Conservation (phyloP, 2,113 vertebrate species). For the Gorsachius goisagi region DNA sequence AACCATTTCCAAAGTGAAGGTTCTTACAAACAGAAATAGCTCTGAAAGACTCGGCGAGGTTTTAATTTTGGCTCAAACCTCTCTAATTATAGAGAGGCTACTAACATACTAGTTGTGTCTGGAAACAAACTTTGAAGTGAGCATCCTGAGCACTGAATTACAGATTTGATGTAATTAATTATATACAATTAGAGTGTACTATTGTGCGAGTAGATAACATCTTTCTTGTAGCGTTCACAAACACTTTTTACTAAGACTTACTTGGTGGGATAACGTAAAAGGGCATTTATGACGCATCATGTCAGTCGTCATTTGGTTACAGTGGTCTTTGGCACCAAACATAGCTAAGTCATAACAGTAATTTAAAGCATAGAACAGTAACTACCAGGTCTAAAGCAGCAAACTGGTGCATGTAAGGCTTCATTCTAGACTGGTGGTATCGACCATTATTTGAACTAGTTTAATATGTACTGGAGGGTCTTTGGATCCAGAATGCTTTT, state of each 20-base stretch:
- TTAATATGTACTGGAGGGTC: background rate
- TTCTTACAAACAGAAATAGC: background rate
- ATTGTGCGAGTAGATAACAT: background rate
- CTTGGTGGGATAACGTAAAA: background rate
- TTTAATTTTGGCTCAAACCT: background rate
- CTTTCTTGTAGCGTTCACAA: background rate
- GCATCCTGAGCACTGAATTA: background rate
- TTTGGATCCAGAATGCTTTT: background rate
- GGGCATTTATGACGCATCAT: background rate
- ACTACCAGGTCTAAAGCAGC: background rate
- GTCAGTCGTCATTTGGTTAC: background rate
- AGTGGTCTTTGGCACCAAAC: background rate
- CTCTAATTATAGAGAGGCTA: background rate
- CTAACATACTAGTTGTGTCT: background rate
- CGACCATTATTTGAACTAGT: background rate
- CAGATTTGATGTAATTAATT: background rate
- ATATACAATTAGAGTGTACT: background rate
- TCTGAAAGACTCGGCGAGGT: background rate
- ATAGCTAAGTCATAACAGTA: background rate
- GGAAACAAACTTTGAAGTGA: constrained; percentile 25
- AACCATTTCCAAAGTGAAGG: background rate
- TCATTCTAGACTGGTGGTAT: background rate
- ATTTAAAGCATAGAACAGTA: background rate
- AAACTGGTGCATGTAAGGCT: background rate
- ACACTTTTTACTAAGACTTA: background rate